Conservation (phyloP, 2,888 invertebrate species). For the Acanthosepion esculentum region DNA sequence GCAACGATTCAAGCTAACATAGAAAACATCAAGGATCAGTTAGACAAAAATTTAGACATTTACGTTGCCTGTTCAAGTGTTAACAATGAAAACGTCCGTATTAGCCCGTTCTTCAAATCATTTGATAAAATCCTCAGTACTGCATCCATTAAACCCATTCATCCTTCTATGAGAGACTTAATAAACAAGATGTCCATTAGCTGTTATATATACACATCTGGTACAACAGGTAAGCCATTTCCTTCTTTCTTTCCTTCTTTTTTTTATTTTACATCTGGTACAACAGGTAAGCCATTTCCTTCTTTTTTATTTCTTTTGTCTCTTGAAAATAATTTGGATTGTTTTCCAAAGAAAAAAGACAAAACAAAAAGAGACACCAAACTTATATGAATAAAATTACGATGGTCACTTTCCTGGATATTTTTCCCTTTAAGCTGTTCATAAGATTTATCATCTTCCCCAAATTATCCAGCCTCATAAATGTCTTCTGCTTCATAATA, state of each 20-base stretch:
- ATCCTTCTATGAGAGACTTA: constrained; percentile 53
- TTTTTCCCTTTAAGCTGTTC: too few species aligned
- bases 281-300: constrained; percentile 62
- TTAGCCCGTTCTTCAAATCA: constrained; percentile 54
- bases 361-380: too few species aligned
- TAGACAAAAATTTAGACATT: constrained; percentile 57
- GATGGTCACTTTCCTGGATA: too few species aligned
- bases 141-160: constrained; percentile 55
- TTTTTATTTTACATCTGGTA: constrained; percentile 88
- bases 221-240: constrained; percentile 66
- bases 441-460: too few species aligned
- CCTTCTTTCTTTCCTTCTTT: background rate
- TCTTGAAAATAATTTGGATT: background rate
- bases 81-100: constrained; percentile 54
- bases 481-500: too few species aligned
- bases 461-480: too few species aligned
- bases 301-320: background rate
- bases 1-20: constrained; percentile 47
- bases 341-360: too few species aligned
- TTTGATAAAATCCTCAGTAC: constrained; percentile 55
- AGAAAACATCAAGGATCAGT: constrained; percentile 60
- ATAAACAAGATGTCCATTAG: constrained; percentile 75
- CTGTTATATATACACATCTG: constrained; percentile 94
- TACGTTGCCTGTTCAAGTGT: constrained; percentile 58
- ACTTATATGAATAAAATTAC: too few species aligned